Conservation (phyloP, 2,113 vertebrate species). For the Daphoenositta chrysoptera region DNA sequence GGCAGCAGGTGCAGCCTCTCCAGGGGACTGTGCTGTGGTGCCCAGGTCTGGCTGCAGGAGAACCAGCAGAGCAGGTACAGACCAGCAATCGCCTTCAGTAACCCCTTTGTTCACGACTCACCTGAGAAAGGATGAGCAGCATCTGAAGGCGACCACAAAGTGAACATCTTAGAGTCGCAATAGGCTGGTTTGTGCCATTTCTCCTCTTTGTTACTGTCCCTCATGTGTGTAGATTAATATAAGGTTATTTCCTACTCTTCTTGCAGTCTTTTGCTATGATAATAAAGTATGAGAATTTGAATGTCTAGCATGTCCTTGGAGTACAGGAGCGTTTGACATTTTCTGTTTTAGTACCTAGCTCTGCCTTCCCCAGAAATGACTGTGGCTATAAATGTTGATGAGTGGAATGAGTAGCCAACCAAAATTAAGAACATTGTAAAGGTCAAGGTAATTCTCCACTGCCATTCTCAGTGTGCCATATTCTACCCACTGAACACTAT, state of each 20-base stretch:
- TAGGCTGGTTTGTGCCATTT: neutral
- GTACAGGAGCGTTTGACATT: constrained; percentile 42
- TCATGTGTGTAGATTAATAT: neutral
- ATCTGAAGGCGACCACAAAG: neutral
- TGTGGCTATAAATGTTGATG: constrained; percentile 29
- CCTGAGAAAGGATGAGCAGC: neutral
- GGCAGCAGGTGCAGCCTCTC: fast-evolving
- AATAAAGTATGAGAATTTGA: constrained; percentile 56
- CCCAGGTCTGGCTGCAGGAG: neutral
- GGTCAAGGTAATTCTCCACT: constrained; percentile 37
- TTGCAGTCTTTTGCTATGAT: constrained; percentile 19
- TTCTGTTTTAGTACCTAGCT: constrained; percentile 35
- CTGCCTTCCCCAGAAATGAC: constrained; percentile 7
- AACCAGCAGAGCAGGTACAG: fast-evolving
- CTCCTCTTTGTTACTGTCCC: neutral
- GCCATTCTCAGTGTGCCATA: neutral
- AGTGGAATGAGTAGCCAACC: constrained; percentile 10
- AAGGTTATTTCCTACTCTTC: constrained; percentile 28
- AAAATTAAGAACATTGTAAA: constrained; percentile 52
- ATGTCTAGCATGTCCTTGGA: constrained; percentile 35
- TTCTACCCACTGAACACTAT: neutral
- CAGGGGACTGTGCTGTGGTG: too few species aligned
- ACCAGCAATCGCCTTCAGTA: neutral
- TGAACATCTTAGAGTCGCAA: neutral
- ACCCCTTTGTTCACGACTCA: neutral